Base-by-base conservation (phyloP, 2,113 vertebrate genomes). In the Synchiropus splendidus region DNA sequence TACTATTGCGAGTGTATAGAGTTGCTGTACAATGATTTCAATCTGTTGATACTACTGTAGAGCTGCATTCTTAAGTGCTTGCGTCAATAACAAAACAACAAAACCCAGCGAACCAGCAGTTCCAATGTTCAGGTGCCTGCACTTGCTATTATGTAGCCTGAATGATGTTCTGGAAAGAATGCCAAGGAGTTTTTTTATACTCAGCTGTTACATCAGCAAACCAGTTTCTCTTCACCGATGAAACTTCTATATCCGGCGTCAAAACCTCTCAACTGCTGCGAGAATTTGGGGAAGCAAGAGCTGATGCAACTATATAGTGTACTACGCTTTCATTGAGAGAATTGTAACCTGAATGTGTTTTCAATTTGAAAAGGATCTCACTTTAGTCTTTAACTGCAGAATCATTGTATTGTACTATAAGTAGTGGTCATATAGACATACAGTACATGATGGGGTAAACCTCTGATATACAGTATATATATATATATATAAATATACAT, bases 111-210 rank as follows among this genome's bases (percentile, higher is more conserved):
- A 70, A 76, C 75, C 62, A 78, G 76, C 72, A 72, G 36, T 57
- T 74, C 55, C 42, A 15, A 51, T 58, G 43, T 35, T 65, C 35
- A 51, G 59, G 67, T 75, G 71, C 71, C 71, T 75, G 69, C 64
- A 80, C 75, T 74, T 72, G 73, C 45, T 72, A 56, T 58, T 59
- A 77, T 77, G 75, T 77, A 82, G 75, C 77, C 54, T 69, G 66
- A 42, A 51, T 54, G 12, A 51, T 48, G 6, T 39, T 52, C 59
- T 75, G 61, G 54, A 18, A 58, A 31, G 46, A 64, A 31, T 64
- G 57, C 17, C 38, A 16, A 48, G 46, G 30, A 41, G 46, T 60
- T 47, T 71, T 53, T 58, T 27, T 73, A 71, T 45, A 27, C 8
- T 27, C 21, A 27, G 21, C 21, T 27, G 21, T 27, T 27, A 27